Conservation (phyloP, 2,888 invertebrate species). For the Conistra vaccinii region DNA sequence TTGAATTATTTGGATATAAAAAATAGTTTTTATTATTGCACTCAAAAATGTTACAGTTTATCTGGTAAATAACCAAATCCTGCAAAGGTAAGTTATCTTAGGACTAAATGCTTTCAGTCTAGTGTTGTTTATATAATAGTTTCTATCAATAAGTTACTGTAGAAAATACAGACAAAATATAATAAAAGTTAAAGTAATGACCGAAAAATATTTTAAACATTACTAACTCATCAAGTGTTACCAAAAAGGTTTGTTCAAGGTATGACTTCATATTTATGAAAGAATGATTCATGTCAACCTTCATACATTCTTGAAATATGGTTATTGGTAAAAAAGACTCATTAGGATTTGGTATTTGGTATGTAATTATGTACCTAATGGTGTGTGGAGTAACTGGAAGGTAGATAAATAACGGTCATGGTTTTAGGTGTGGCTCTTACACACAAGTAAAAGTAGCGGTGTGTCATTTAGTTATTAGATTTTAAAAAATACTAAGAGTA, state of each 20-base stretch:
- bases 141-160: neutral
- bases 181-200: neutral
- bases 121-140: neutral
- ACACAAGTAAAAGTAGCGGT: neutral
- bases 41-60: neutral
- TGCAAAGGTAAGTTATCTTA: neutral
- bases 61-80: neutral
- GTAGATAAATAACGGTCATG: constrained; percentile 12
- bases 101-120: neutral
- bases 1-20: neutral
- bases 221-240: constrained; percentile 34
- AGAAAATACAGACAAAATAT: neutral
- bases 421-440: neutral
- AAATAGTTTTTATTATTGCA: neutral
- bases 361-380: constrained; percentile 51
- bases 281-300: constrained; percentile 61
- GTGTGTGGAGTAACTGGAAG: constrained; percentile 14
- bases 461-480: too few relatives aligned
- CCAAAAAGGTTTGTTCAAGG: constrained; percentile 58
- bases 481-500: too few relatives aligned
- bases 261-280: constrained; percentile 62
- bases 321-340: constrained; percentile 55
- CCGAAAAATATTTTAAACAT: constrained; percentile 41
- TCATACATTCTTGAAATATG: constrained; percentile 52
- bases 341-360: constrained; percentile 44